Evolutionary conservation across 2,797 vertebrate species (phyloP).

Genomic region (Malacoctenus gilli): DNA sequence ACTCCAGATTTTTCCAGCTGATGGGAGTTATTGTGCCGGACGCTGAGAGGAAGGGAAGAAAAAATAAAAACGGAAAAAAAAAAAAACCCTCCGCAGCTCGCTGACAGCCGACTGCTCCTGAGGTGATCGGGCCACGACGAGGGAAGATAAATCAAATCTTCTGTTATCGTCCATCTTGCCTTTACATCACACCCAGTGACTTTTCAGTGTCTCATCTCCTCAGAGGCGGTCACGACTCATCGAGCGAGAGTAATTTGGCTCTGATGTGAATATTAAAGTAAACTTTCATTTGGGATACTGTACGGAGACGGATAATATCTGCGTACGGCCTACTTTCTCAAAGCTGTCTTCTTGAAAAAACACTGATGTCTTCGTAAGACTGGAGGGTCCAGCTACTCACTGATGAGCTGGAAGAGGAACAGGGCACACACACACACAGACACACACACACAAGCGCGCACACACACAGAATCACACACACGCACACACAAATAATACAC

Average conservation of each 20-base stretch:
- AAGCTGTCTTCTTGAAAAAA: slow-evolving; percentile 70
- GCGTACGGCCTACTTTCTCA: slow-evolving; percentile 64
- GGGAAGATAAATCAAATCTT: slow-evolving; percentile 23
- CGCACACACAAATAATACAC: slow-evolving; percentile 45
- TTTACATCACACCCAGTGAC: slow-evolving; percentile 34
- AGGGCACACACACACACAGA: slow-evolving; percentile 66
- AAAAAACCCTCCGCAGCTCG: slow-evolving; percentile 2
- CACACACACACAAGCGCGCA: slow-evolving; percentile 43
- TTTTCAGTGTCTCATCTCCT: slow-evolving; percentile 32
- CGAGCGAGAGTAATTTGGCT: slow-evolving; percentile 13
- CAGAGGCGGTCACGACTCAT: slow-evolving; percentile 30
- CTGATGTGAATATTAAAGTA: slow-evolving; percentile 43
- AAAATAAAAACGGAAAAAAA: no score
- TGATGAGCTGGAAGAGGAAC: slow-evolving; percentile 76
- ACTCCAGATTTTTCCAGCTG: slow-evolving; percentile 21
- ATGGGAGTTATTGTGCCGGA: slow-evolving; percentile 4
- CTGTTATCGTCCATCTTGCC: slow-evolving; percentile 35
- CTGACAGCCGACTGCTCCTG: slow-evolving; percentile 28
- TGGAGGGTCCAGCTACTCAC: slow-evolving; percentile 70
- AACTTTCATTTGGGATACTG: slow-evolving; percentile 37
- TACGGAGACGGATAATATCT: slow-evolving; percentile 43
- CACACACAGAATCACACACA: slow-evolving; percentile 60
- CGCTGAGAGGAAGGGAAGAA: no score
- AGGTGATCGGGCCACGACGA: slow-evolving; percentile 22
- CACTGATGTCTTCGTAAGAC: slow-evolving; percentile 71